These are phyloP conservation scores for Galbula dea DNA, from an alignment of 2,113 vertebrate genomes.

Conservation along the genomic window DNA sequence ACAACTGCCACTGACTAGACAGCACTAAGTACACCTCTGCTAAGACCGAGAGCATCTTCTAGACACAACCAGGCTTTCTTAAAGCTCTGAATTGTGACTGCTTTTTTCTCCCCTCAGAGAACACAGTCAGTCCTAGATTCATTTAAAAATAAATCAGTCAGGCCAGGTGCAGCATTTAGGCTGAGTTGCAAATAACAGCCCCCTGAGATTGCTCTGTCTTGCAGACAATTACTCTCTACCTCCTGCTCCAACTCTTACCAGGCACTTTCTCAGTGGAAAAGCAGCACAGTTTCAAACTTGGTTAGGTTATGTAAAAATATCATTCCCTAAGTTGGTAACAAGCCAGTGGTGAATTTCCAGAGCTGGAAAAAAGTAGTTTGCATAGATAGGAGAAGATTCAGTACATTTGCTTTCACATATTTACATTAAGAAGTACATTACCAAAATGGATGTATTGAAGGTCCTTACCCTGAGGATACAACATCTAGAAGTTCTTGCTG, in stretches of 20 bases:
- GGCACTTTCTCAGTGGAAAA: background rate
- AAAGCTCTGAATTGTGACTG: background rate
- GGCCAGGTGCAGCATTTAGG: background rate
- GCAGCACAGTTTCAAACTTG: background rate
- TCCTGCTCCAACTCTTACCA: background rate
- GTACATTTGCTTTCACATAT: background rate
- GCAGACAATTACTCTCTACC: background rate
- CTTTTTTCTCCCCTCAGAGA: background rate
- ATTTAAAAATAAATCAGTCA: background rate
- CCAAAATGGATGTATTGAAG: background rate
- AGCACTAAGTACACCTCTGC: background rate
- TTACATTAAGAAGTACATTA: no score
- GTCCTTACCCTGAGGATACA: background rate
- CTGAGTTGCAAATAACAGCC: background rate
- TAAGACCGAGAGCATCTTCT: background rate
- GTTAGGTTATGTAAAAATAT: background rate
- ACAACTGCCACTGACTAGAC: background rate
- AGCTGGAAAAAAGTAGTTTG: background rate
- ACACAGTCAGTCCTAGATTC: background rate
- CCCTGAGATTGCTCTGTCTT: background rate
- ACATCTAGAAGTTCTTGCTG: background rate
- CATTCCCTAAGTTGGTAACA: background rate
- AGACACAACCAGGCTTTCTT: fast-evolving
- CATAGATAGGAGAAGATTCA: background rate
- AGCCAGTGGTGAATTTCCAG: background rate